Percentiles rank a stretch among this genome's conserved stretches.
Conservation (phyloP, 2,113 vertebrate genomes). For the Fulmarus glacialis region DNA sequence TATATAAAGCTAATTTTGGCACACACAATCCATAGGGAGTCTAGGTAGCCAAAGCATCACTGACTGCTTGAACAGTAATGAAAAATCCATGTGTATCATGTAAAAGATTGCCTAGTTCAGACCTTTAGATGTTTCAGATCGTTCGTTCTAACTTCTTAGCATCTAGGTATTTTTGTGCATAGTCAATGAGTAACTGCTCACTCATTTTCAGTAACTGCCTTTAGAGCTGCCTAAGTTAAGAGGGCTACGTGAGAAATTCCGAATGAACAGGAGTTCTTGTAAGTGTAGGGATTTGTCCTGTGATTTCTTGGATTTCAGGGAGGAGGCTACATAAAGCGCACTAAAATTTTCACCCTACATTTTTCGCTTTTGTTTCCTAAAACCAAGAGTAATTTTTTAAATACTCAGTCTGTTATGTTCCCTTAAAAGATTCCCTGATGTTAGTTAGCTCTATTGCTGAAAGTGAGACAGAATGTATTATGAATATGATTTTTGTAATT, state of each 20-base stretch:
- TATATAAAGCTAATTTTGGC: not conserved
- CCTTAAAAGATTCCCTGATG: not conserved
- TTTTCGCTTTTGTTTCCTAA: not conserved
- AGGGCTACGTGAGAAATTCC: not conserved
- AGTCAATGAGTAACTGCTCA: not conserved
- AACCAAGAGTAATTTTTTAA: not conserved
- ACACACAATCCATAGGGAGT: not conserved
- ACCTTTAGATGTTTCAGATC: not conserved
- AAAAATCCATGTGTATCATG: not conserved
- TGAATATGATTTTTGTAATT: not conserved
- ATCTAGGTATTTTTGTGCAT: not conserved
- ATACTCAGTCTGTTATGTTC: not conserved
- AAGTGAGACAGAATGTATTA: not conserved
- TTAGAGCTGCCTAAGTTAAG: not conserved
- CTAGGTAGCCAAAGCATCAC: slow-evolving; percentile 19
- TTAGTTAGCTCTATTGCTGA: not conserved
- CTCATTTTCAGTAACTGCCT: not conserved
- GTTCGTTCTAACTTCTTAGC: not conserved
- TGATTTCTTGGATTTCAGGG: not conserved
- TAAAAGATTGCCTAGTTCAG: not conserved
- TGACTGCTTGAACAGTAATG: not conserved
- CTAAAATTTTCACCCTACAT: not conserved
- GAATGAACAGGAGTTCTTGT: not conserved
- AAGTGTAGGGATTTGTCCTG: not conserved
- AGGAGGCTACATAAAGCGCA: not conserved